A percentile compares a stretch with the other conserved stretches of the same genome.
phyloP scores from a whole-genome alignment of 2,113 vertebrate genomes.

The Psilopsiagon aymara region DNA sequence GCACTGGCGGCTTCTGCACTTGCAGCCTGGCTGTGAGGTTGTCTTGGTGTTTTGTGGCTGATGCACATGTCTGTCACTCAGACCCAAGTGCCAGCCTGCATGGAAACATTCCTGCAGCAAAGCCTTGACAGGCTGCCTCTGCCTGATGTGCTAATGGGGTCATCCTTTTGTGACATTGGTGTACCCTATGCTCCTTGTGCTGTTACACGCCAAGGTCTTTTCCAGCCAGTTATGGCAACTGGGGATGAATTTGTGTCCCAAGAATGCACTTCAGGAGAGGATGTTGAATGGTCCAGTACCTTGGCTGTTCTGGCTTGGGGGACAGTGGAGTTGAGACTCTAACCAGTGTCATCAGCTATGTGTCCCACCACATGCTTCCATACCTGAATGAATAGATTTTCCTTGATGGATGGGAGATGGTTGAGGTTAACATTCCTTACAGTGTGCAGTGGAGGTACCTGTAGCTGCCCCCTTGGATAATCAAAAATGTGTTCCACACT shows the following conservation, averaged over 20 bases:
- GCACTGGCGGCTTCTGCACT: neutral
- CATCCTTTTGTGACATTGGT: accelerated
- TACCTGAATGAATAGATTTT: neutral
- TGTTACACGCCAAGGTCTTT: neutral
- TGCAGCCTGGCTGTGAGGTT: neutral
- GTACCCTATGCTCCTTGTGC: neutral
- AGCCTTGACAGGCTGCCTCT: neutral
- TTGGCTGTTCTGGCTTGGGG: neutral
- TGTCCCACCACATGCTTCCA: neutral
- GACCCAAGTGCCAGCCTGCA: neutral
- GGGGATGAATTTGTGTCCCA: neutral
- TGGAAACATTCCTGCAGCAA: neutral
- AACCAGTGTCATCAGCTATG: accelerated
- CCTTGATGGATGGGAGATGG: neutral
- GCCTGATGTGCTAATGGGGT: neutral
- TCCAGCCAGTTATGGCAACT: neutral
- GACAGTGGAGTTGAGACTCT: neutral
- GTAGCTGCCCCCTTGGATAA: neutral
- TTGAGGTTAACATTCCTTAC: neutral
- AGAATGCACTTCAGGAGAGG: neutral
- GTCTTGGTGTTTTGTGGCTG: neutral
- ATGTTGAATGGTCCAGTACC: neutral
- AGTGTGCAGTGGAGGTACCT: neutral
- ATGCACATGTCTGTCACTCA: neutral
- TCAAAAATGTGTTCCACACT: neutral